Percentiles rank a stretch among this genome's conserved stretches.
Evolutionary conservation across 2,797 vertebrate species (phyloP).

Genomic region (Paguma larvata): DNA sequence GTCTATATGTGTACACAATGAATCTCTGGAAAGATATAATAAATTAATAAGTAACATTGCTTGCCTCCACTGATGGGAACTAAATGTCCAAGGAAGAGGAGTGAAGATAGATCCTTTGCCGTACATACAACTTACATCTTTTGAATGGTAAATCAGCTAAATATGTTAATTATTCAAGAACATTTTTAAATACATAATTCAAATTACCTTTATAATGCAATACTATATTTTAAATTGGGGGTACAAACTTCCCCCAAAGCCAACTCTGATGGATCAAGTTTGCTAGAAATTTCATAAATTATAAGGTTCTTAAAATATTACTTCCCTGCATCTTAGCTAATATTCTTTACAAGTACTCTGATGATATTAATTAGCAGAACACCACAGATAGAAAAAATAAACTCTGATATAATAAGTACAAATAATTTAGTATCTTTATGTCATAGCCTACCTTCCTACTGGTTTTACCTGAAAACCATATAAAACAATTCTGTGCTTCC

Average conservation of each 20-base stretch:
- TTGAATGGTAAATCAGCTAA: not conserved
- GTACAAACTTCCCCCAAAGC: conserved; percentile 2
- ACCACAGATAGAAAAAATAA: conserved; percentile 35
- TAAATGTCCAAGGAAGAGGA: not conserved
- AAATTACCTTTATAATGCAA: not conserved
- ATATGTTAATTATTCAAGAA: conserved; percentile 19
- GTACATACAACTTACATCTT: not conserved
- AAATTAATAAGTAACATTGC: not conserved
- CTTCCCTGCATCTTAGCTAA: not conserved
- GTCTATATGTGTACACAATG: not conserved
- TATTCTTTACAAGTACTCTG: not conserved
- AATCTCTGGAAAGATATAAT: not conserved
- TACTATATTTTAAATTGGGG: not conserved
- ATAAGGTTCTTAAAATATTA: not conserved
- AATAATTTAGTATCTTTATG: not conserved
- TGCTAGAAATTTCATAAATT: not conserved
- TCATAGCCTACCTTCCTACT: not conserved
- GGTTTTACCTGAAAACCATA: conserved; percentile 32
- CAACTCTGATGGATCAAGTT: not conserved
- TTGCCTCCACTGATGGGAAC: not conserved
- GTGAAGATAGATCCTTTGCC: not conserved
- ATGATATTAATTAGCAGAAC: not conserved
- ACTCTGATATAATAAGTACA: conserved; percentile 11
- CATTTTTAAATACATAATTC: not conserved
- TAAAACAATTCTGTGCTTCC: not conserved